Evolutionary conservation across 2,113 vertebrate species (phyloP).

Genomic region (Martes martes): DNA sequence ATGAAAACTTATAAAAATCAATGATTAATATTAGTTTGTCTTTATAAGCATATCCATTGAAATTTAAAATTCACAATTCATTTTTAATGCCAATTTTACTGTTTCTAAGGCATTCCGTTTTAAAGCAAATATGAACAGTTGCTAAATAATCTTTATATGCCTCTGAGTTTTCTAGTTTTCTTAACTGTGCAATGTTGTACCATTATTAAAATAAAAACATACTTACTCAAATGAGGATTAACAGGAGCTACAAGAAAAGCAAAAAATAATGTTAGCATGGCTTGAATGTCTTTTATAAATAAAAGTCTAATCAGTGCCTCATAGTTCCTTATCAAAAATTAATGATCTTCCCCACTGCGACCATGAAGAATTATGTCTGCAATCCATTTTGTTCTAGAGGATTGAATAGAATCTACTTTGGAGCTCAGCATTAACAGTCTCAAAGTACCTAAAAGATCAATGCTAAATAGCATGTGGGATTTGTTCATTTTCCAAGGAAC

Average conservation of each 20-base stretch:
- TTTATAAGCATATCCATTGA: background rate
- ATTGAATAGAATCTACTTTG: background rate
- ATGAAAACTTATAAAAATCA: background rate
- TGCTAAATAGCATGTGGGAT: background rate
- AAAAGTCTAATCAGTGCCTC: background rate
- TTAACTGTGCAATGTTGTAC: background rate
- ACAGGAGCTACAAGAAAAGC: constrained; percentile 83
- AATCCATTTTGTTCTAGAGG: constrained; percentile 19
- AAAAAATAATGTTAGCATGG: constrained; percentile 57
- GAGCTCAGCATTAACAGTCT: background rate
- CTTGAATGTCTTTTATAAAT: background rate
- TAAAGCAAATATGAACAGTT: background rate
- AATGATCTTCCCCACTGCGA: background rate
- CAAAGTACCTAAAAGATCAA: background rate
- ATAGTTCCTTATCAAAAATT: constrained; percentile 38
- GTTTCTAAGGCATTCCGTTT: background rate
- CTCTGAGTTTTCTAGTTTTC: background rate
- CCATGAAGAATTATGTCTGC: background rate
- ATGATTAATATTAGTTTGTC: background rate
- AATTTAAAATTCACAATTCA: background rate
- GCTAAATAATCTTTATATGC: background rate
- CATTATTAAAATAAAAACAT: constrained; percentile 47
- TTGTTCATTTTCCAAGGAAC: constrained; percentile 15
- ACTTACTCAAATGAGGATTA: constrained; percentile 87
- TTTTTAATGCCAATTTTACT: background rate